phyloP scores from a whole-genome alignment of 2,113 vertebrate genomes.

The Orientallactaga bullata region DNA sequence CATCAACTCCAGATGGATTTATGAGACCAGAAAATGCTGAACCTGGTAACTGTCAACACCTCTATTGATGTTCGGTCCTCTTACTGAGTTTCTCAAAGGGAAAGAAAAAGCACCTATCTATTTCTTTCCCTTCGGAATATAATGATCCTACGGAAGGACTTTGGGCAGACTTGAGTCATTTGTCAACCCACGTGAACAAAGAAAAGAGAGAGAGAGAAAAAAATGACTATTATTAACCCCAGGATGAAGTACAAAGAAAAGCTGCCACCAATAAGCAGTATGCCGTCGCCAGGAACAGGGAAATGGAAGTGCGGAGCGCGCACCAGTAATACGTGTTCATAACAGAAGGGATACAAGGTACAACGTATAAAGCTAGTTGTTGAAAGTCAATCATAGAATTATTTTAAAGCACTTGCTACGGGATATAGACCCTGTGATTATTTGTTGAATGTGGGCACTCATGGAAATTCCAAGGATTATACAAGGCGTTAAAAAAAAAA shows the following conservation, averaged over 20 bases:
- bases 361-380: not conserved
- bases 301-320: not conserved
- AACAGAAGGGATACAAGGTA: not conserved
- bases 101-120: not conserved
- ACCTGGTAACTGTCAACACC: not conserved
- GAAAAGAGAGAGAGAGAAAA: not conserved
- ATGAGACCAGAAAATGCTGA: not conserved
- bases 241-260: constrained; percentile 37
- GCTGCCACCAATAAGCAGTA: not conserved
- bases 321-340: not conserved
- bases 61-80: not conserved
- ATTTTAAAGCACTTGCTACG: constrained; percentile 46
- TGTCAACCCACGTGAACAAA: not conserved
- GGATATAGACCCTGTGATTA: not conserved
- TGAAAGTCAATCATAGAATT: constrained; percentile 4
- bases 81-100: not conserved
- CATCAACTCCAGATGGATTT: not conserved
- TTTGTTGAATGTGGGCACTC: constrained; percentile 14
- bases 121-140: not conserved
- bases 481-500: no score
- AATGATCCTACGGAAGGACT: constrained; percentile 28
- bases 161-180: constrained; percentile 21
- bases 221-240: constrained; percentile 30
- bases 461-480: not conserved
- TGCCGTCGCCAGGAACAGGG: not conserved